Evolutionary conservation across 2,797 vertebrate species (phyloP), one percentile per base, ranked within the genome.

Genomic region (Dendrocincla tyrannina): DNA sequence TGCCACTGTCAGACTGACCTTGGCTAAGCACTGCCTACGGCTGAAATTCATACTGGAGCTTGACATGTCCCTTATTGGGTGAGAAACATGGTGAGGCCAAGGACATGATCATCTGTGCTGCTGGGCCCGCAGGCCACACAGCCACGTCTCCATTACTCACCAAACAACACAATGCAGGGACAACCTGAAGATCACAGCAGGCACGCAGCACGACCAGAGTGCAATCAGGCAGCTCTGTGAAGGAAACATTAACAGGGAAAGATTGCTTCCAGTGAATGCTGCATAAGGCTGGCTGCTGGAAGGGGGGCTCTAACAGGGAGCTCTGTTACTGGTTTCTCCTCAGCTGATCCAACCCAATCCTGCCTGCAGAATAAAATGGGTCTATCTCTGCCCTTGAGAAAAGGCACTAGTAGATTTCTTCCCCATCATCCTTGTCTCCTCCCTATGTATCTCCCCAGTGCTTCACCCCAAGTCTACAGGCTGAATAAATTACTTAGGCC

Each of bases 211-310:
- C 75, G 63, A 76, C 93, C 6, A 98, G 96, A 22, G 97, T 95
- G 32, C 98, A 95, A 73, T 97, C 96, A 33, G 98, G 97, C 96
- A 99, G 96, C 94, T 98, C 99, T 99, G 98, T 17, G 17, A 64
- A 91, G 23, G 49, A 66, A 73, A 84, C 18, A 42, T 10, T 16
- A 52, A 63, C n/a, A 67, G 14, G 49, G 41, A 47, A 75, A 78
- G 79, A 25, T 14, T 14, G 47, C 35, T 89, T 52, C 68, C 79
- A 84, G 46, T 1, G 25, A 85, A 10, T 16, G 6, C 30, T 22
- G 50, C 10, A 8, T 5, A 1, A n/a, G 39, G 85, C 58, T 73
- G 56, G 35, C 66, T 84, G 35, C 82, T 78, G 50, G 47, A 39
- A 39, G 25, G 17, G 58, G 24, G 32, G 33, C 17, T 42, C 42